phyloP scores from a whole-genome alignment of 2,113 vertebrate species.

The Girardinichthys multiradiatus region DNA sequence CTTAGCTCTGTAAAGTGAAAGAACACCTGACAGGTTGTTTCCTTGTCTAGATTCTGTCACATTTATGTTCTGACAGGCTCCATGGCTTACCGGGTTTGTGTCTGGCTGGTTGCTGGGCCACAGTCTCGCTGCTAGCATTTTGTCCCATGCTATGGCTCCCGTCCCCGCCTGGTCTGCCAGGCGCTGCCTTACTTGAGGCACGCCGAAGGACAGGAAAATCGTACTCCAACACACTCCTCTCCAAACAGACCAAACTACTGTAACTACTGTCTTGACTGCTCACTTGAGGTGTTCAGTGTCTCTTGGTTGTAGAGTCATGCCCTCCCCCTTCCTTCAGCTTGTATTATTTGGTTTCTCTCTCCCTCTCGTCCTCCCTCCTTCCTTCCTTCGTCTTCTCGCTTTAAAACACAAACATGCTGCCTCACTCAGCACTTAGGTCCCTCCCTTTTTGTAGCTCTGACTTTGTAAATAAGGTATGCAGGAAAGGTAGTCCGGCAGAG shows the following conservation, averaged over 20 bases:
- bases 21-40: background rate
- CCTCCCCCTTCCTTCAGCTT: constrained; percentile 71
- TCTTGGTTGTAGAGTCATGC: constrained; percentile 34
- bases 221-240: constrained; percentile 32
- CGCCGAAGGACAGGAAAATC: constrained; percentile 44
- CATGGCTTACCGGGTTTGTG: constrained; percentile 66
- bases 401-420: constrained; percentile 77
- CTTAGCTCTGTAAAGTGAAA: background rate
- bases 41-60: background rate
- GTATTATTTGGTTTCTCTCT: constrained; percentile 77
- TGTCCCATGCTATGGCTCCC: constrained; percentile 73
- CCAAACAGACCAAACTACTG: constrained; percentile 23
- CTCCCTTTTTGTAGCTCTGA: constrained; percentile 72
- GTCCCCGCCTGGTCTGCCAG: constrained; percentile 48
- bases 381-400: constrained; percentile 43
- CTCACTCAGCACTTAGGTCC: constrained; percentile 52
- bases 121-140: constrained; percentile 63
- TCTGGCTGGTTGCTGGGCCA: constrained; percentile 62
- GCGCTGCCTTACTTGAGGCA: constrained; percentile 60
- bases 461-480: constrained; percentile 78
- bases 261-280: constrained; percentile 51
- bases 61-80: background rate
- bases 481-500: constrained; percentile 73
- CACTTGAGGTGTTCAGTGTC: constrained; percentile 30
- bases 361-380: constrained; percentile 81